Evolutionary conservation across 2,888 invertebrate genomes (phyloP).

Genomic region (Syrphus vitripennis): DNA sequence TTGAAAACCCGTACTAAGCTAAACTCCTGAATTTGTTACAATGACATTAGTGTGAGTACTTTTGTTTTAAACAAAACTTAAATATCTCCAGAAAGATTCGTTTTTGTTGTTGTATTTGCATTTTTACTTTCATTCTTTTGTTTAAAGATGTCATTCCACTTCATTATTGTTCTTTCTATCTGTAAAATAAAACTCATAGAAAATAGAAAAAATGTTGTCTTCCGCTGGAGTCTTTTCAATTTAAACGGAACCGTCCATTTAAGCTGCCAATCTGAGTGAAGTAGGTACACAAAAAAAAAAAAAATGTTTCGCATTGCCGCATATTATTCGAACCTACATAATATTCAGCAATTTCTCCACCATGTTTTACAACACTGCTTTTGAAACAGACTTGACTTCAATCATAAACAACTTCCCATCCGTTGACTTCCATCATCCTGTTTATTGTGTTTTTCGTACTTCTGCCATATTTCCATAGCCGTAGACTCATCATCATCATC

Average conservation of each 20-base stretch:
- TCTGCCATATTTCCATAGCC: background rate
- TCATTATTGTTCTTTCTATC: background rate
- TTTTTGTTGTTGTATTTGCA: too few species aligned
- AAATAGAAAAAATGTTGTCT: background rate
- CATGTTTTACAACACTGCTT: constrained; percentile 15
- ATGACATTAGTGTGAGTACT: too few species aligned
- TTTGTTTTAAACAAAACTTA: too few species aligned
- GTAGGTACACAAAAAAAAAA: background rate
- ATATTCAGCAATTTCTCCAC: background rate
- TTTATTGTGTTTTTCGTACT: background rate
- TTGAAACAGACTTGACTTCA: constrained; percentile 26
- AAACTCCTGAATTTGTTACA: too few species aligned
- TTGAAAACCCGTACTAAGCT: too few species aligned
- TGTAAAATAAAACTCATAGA: background rate
- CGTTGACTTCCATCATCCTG: constrained; percentile 35
- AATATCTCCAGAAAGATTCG: too few species aligned
- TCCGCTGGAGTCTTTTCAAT: background rate
- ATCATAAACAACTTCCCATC: constrained; percentile 56
- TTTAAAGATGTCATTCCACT: background rate
- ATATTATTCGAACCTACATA: background rate
- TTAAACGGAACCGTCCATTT: background rate
- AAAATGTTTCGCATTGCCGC: constrained; percentile 2
- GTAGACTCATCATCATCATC: background rate
- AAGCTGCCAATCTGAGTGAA: background rate
- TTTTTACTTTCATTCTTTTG: background rate